Evolutionary conservation across 2,888 invertebrate species (phyloP).

Genomic region (Galeopsomyia nigrocyanea): DNA sequence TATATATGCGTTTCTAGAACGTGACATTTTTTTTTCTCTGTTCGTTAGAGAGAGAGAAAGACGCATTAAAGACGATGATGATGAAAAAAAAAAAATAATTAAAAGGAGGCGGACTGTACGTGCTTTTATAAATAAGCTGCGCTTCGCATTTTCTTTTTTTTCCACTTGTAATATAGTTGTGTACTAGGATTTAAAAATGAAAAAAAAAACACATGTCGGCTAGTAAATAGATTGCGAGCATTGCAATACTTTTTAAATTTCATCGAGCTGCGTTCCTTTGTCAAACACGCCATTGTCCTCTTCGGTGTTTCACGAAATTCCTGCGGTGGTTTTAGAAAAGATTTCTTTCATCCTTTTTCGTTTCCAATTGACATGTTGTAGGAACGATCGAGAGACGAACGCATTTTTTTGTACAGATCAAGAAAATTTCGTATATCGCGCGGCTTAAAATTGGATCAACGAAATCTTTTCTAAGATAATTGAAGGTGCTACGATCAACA

Average conservation of each 20-base stretch:
- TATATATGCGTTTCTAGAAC: constrained; percentile 18
- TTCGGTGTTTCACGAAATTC: constrained; percentile 6
- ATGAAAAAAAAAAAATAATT: background rate
- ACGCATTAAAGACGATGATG: background rate
- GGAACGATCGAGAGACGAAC: too few species aligned
- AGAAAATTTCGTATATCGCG: background rate
- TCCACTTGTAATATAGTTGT: constrained; percentile 44
- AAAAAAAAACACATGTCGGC: background rate
- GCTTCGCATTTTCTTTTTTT: constrained; percentile 41
- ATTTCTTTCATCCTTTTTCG: constrained; percentile 6
- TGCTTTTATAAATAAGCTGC: constrained; percentile 43
- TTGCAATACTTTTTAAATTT: constrained; percentile 20
- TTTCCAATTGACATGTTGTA: background rate
- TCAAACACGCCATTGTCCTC: constrained; percentile 8
- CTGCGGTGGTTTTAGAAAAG: constrained; percentile 31
- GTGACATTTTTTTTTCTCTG: constrained; percentile 13
- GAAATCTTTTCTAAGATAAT: constrained; percentile 38
- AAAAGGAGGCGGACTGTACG: constrained; percentile 16
- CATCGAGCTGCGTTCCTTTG: constrained; percentile 31
- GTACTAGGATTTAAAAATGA: constrained; percentile 14
- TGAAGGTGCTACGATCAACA: constrained; percentile 29
- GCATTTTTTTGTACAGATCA: too few species aligned
- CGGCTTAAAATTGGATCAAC: background rate
- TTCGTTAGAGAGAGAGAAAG: constrained; percentile 22
- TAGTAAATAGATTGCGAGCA: constrained; percentile 18